Evolutionary conservation across 2,797 vertebrate species (phyloP), one percentile per base, ranked within the genome.

Genomic region (Cirrhinus mrigala): DNA sequence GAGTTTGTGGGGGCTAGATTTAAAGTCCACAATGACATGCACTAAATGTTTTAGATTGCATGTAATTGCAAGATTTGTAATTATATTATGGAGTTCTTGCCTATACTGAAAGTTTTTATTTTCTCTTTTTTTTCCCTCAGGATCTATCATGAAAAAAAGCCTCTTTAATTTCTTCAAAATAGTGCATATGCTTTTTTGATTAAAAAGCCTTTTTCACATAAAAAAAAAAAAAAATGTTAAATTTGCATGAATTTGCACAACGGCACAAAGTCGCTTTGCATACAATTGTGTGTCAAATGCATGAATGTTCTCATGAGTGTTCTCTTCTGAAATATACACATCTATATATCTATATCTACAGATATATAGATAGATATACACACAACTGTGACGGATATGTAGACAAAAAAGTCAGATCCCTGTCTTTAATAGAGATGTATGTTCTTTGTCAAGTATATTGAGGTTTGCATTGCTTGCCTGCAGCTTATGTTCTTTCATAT

Each of bases 401-500:
- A 33, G 29, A 75, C 18, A 54, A 24, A 33, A 40, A 33, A 75
- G 11, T 6, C 3, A 10, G 5, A 74, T 52, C 8, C 18, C 24
- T 12, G 44, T 18, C 24, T 79, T 66, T 29, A 29, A 3, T 48
- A 22, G 16, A 27, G 40, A 46, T 33, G 16, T 11, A 79, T 66
- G 44, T 50, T 79, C 9, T 79, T 1, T 79, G 78, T 66, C 6
- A 64, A 2, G 27, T 66, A 48, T 79, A 44, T 79, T 79, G 16
- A 29, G 24, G 44, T 50, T 80, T 80, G 44, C 20, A 10, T 86
- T 82, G 70, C 68, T 73, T 29, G 58, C 81, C 89, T 81, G 56
- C 69, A 90, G 89, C 82, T 20, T 75, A 40, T 77, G 79, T 74
- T 88, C 22, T 69, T 70, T 82, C 11, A 1, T 68, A 87, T 82